These are phyloP conservation scores for Mesoclemmys tuberculata DNA, from an alignment of 2,113 vertebrate species.

Conservation along the genomic window DNA sequence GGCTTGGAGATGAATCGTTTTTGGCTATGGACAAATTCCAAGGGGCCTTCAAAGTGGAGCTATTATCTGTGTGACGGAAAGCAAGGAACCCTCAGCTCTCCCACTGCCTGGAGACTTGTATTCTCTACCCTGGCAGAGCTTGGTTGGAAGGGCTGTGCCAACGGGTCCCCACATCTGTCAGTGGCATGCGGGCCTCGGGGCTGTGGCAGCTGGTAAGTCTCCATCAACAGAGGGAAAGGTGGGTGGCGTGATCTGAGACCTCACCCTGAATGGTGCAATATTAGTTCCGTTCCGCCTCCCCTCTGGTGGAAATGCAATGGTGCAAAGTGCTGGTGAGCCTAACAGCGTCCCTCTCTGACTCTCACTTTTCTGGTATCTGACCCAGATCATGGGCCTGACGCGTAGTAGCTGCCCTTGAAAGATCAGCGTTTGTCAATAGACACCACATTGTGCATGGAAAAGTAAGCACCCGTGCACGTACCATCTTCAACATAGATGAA, in stretches of 20 bases:
- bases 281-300: fast-evolving
- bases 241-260: fast-evolving
- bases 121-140: not conserved
- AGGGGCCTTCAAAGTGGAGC: fast-evolving
- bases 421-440: not conserved
- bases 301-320: not conserved
- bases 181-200: not conserved
- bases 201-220: not conserved
- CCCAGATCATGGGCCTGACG: not conserved
- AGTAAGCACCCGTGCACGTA: not conserved
- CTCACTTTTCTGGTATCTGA: fast-evolving
- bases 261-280: fast-evolving
- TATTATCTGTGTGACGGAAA: not conserved
- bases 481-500: not conserved
- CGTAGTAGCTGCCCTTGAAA: not conserved
- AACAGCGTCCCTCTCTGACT: fast-evolving
- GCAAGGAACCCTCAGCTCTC: not conserved
- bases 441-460: not conserved
- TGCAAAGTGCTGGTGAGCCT: not conserved
- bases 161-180: not conserved
- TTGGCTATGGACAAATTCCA: not conserved
- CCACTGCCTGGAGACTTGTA: not conserved
- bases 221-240: not conserved
- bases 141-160: not conserved
- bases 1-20: not conserved